Conservation (phyloP, 2,113 vertebrate genomes). For the Nematolebias whitei region DNA sequence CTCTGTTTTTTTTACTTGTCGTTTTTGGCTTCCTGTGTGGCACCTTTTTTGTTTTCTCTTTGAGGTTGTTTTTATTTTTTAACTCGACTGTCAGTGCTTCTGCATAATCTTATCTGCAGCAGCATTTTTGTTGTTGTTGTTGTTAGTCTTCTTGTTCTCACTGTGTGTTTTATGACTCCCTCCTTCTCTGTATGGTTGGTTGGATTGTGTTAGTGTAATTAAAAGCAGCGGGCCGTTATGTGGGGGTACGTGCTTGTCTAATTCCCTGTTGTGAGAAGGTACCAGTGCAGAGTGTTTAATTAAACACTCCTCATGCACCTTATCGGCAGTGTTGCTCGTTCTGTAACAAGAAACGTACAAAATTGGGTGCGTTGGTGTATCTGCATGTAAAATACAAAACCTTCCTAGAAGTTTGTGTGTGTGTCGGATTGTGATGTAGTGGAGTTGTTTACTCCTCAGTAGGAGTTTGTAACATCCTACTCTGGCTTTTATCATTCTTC, state of each 20-base stretch:
- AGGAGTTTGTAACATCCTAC: slow-evolving; percentile 35
- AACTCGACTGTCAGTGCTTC: slow-evolving; percentile 15
- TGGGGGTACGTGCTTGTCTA: slow-evolving; percentile 31
- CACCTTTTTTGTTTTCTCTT: slow-evolving; percentile 15
- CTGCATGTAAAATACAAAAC: slow-evolving; percentile 6
- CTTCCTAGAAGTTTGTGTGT: background rate
- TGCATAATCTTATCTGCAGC: slow-evolving; percentile 37
- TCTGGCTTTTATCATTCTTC: slow-evolving; percentile 22
- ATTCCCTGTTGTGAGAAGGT: slow-evolving; percentile 50
- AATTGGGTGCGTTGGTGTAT: background rate
- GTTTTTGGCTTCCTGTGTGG: slow-evolving; percentile 28
- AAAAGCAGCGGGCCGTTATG: slow-evolving; percentile 63
- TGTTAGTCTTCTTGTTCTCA: slow-evolving; percentile 5
- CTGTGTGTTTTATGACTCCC: slow-evolving; percentile 26
- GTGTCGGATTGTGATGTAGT: slow-evolving; percentile 37
- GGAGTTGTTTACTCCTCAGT: slow-evolving; percentile 25
- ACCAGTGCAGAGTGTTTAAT: slow-evolving; percentile 53
- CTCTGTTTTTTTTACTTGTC: slow-evolving; percentile 8
- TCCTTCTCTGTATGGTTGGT: slow-evolving; percentile 23
- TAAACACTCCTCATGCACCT: slow-evolving; percentile 27
- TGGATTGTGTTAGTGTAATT: slow-evolving; percentile 65
- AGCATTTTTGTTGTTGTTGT: too few species aligned
- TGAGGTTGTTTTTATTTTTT: background rate
- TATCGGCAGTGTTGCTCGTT: slow-evolving; percentile 15
- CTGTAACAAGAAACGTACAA: slow-evolving; percentile 1